A percentile compares a stretch with the other conserved stretches of the same genome.
Evolutionary conservation across 2,797 vertebrate genomes (phyloP).

Genomic region (Psittacula echo): DNA sequence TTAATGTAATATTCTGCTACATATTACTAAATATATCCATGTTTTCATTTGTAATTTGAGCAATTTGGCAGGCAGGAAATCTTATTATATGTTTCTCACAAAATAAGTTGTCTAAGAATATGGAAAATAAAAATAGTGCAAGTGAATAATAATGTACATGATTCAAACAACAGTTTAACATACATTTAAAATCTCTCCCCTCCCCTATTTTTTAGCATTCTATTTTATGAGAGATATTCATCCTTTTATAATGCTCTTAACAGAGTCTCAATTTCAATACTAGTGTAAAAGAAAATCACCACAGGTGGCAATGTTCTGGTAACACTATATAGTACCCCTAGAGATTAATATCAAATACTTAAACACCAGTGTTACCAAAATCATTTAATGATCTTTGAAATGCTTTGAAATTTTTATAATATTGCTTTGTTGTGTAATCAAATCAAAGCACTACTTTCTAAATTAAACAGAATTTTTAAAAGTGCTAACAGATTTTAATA

Average conservation of each 20-base stretch:
- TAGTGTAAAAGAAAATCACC: background rate
- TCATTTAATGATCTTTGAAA: background rate
- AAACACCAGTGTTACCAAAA: background rate
- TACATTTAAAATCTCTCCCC: background rate
- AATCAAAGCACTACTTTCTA: conserved; percentile 11
- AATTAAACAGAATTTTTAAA: background rate
- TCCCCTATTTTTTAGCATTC: background rate
- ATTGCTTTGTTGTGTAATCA: background rate
- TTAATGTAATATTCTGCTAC: background rate
- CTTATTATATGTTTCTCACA: background rate
- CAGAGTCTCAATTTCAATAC: background rate
- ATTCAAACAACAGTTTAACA: background rate
- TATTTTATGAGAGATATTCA: background rate
- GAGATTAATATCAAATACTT: background rate
- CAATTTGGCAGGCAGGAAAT: background rate
- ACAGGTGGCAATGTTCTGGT: background rate
- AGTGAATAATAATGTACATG: background rate
- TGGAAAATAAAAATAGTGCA: background rate
- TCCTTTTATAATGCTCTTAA: background rate
- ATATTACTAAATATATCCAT: background rate
- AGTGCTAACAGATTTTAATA: background rate
- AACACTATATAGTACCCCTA: background rate
- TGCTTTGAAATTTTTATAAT: background rate
- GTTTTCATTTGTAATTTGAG: background rate
- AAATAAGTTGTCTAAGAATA: background rate